Evolutionary conservation across 2,888 invertebrate species (phyloP).

Genomic region (Crocallis elinguaria): DNA sequence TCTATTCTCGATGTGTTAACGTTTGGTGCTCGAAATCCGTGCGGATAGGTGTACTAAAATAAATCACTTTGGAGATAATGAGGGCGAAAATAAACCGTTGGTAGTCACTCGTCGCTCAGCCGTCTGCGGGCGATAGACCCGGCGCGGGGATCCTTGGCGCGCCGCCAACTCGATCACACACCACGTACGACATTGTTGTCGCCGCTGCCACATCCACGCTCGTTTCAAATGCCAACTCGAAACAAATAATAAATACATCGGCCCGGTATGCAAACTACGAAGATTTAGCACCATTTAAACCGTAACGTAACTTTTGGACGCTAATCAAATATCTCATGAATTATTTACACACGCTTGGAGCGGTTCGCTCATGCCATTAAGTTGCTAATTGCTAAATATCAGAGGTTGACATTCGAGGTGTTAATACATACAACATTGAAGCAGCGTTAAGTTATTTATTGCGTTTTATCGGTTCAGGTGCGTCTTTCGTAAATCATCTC

Average conservation of each 20-base stretch:
- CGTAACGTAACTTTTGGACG: slow-evolving; percentile 62
- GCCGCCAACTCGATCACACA: slow-evolving; percentile 72
- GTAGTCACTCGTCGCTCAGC: slow-evolving; percentile 73
- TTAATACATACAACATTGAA: slow-evolving; percentile 31
- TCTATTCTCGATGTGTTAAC: slow-evolving; percentile 74
- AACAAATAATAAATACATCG: slow-evolving; percentile 53
- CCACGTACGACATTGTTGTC: slow-evolving; percentile 55
- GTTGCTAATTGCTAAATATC: slow-evolving; percentile 53
- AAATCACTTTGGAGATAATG: slow-evolving; percentile 82
- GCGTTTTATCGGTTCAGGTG: slow-evolving; percentile 26
- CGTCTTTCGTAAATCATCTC: slow-evolving; percentile 43
- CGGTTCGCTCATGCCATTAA: slow-evolving; percentile 51
- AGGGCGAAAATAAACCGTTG: slow-evolving; percentile 80
- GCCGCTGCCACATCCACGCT: slow-evolving; percentile 50
- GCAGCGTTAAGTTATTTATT: slow-evolving; percentile 34
- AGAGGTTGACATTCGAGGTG: slow-evolving; percentile 39
- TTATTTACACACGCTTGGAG: slow-evolving; percentile 56
- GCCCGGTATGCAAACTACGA: slow-evolving; percentile 38
- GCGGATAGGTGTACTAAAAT: slow-evolving; percentile 71
- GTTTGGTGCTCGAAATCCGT: slow-evolving; percentile 59
- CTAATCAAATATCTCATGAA: slow-evolving; percentile 68
- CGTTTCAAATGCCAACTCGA: slow-evolving; percentile 52
- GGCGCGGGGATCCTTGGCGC: slow-evolving; percentile 60
- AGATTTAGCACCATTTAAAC: slow-evolving; percentile 59
- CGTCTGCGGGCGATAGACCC: slow-evolving; percentile 68